Conservation (phyloP, 2,888 invertebrate species). For the Calliscelio sp. region DNA sequence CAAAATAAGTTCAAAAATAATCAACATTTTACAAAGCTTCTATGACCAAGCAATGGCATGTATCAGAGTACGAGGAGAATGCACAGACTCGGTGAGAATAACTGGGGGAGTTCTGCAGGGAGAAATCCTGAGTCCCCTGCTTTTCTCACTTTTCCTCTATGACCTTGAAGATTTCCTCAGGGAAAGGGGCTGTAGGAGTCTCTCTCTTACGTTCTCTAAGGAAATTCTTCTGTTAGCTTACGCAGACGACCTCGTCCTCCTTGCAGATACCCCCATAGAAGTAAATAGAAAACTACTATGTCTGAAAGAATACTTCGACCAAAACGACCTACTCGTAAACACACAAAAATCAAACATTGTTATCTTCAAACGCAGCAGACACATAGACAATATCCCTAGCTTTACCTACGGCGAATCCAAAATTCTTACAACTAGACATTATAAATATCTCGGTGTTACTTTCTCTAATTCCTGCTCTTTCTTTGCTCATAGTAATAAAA, state of each 20-base stretch:
- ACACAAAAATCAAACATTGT: constrained; percentile 11
- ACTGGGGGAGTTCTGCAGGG: constrained; percentile 10
- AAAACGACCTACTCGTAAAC: neutral
- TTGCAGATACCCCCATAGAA: neutral
- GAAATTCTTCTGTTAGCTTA: constrained; percentile 4
- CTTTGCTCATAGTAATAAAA: neutral
- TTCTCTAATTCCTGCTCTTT: constrained; percentile 17
- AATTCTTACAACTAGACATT: constrained; percentile 6
- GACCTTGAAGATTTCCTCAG: neutral
- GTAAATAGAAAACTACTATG: neutral
- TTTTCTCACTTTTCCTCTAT: neutral
- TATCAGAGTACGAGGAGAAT: neutral
- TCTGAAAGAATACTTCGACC: constrained; percentile 2
- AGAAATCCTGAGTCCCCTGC: constrained; percentile 7
- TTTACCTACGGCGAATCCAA: constrained; percentile 1
- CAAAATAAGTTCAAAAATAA: neutral
- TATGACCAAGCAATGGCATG: constrained; percentile 7
- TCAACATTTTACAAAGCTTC: constrained; percentile 1
- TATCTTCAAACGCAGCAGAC: constrained; percentile 13
- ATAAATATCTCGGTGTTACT: constrained; percentile 22
- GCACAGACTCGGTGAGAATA: neutral
- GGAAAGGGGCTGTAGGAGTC: constrained; percentile 6
- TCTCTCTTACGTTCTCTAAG: neutral
- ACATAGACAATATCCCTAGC: neutral
- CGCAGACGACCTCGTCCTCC: constrained; percentile 17